A percentile compares a stretch with the other conserved stretches of the same genome.
Conservation (phyloP, 2,888 invertebrate genomes). For the Lampropteryx suffumata region DNA sequence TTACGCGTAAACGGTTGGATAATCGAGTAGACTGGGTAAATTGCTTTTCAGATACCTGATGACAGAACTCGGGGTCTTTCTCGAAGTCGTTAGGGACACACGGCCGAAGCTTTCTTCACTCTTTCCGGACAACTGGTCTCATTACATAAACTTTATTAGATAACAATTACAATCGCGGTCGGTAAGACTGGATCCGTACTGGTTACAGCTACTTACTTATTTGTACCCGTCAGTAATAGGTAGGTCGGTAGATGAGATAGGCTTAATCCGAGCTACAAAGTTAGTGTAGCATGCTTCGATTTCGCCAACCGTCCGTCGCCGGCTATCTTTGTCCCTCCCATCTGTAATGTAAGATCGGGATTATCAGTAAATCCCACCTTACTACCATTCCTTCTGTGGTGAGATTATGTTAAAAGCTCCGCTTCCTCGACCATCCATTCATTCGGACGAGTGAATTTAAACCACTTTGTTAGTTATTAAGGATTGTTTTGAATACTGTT, state of each 20-base stretch:
- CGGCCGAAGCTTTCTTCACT: conserved; percentile 20
- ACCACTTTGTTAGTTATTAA: conserved; percentile 49
- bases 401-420: conserved; percentile 42
- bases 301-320: conserved; percentile 17
- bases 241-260: conserved; percentile 11
- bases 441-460: conserved; percentile 48
- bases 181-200: background rate
- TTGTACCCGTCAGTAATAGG: conserved; percentile 7
- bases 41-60: conserved; percentile 47
- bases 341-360: conserved; percentile 25
- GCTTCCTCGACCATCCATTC: conserved; percentile 46
- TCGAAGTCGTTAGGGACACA: conserved; percentile 31
- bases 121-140: conserved; percentile 19
- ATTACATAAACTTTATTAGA: background rate
- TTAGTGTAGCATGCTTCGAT: conserved; percentile 27
- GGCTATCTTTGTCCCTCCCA: conserved; percentile 32
- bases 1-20: conserved; percentile 34
- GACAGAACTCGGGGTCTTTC: conserved; percentile 36
- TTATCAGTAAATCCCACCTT: conserved; percentile 10
- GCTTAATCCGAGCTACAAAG: conserved; percentile 22
- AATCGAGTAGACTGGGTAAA: conserved; percentile 46
- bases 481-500: too few species aligned
- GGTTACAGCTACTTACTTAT: conserved; percentile 17
- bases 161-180: conserved; percentile 14
- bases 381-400: background rate